Conservation (phyloP, 2,113 vertebrate genomes). For the Eurypyga helias region DNA sequence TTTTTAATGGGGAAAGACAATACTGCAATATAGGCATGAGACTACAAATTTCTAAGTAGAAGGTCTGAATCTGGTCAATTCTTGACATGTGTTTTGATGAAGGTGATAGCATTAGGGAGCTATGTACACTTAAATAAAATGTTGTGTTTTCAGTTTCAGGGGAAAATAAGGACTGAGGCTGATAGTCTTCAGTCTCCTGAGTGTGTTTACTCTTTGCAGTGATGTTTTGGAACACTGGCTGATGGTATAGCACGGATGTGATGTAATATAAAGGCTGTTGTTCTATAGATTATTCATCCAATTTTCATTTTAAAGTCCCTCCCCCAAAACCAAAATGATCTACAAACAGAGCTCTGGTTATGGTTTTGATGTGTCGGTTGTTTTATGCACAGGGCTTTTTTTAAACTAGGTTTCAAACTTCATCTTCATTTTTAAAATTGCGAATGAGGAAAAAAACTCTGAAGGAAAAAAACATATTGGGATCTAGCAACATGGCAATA, state of each 20-base stretch:
- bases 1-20: not conserved
- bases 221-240: constrained; percentile 20
- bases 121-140: not conserved
- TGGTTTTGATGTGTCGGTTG: not conserved
- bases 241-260: not conserved
- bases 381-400: constrained; percentile 50
- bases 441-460: not conserved
- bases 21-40: not conserved
- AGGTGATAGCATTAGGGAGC: not conserved
- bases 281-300: constrained; percentile 32
- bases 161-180: not conserved
- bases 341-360: constrained; percentile 31
- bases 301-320: constrained; percentile 5
- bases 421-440: constrained; percentile 51
- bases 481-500: not conserved
- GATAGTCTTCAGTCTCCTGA: not conserved
- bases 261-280: not conserved
- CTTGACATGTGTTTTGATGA: not conserved
- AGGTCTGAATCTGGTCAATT: not conserved
- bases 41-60: not conserved
- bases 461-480: not conserved
- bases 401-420: constrained; percentile 65
- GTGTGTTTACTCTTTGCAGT: not conserved
- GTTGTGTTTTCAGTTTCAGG: not conserved
- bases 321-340: constrained; percentile 2